Evolutionary conservation across 2,888 invertebrate genomes (phyloP), one percentile per base, ranked within the genome.

Genomic region (Desoria tigrina): DNA sequence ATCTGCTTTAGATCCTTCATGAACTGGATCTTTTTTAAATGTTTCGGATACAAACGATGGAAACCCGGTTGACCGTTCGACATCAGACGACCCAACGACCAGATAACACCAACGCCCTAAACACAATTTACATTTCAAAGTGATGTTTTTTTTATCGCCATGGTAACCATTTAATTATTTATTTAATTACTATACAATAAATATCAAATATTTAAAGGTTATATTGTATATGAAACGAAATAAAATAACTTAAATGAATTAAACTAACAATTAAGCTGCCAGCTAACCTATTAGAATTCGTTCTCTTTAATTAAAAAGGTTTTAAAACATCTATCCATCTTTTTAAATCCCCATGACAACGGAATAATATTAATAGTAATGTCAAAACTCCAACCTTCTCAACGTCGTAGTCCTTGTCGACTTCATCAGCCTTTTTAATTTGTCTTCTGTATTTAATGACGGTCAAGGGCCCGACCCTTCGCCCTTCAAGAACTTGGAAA

Each of bases 11-110:
- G 14, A 58, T 57, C 24, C 58, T 61, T 84, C 65, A 84, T 85
- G 27, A 94, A 84, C 68, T 87, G 84, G 16, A 94, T 81, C 69
- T 83, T 80, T 4, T 90, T 82, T 80, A 90, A 85, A 26, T 83
- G 83, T 79, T 88, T 87, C 11, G 89, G 90, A 81, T 90, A 92
- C 65, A 87, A 81, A 61, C 89, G 87, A 79, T 94, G 94, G 81
- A 90, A 92, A 72, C 87, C 86, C 0, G 94, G 94, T 79, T 91
- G 90, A 68, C 86, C 86, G 74, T 86, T 87, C 27, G 85, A 83
- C 56, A 74, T 62, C 73, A 93, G 81, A 71, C 86, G 84, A 2
- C 94, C 94, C 62, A 93, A 81, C 1, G 93, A 92, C 94, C 94
- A 94, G 63, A 94, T 86, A 21, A 88, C 84, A 78, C 84, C 88